phyloP scores from a whole-genome alignment of 2,888 invertebrate species.

The Tachina lurida region DNA sequence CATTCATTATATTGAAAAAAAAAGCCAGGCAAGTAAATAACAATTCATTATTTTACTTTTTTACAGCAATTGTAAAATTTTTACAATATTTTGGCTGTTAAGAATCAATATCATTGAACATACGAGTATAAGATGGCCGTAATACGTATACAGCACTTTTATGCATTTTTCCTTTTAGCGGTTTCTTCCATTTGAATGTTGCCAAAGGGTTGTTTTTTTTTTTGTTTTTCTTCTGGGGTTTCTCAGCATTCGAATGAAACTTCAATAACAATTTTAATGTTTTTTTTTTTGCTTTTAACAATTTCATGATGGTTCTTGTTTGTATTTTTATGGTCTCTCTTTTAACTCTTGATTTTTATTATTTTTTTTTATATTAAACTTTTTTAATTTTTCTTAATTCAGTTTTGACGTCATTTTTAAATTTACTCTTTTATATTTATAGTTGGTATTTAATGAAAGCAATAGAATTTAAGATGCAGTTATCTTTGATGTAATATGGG shows the following conservation, averaged over 20 bases:
- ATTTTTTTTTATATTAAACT: conserved; percentile 2
- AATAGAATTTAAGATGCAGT: neutral
- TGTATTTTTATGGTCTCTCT: conserved; percentile 2
- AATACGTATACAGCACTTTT: conserved; percentile 22
- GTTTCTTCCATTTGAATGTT: conserved; percentile 12
- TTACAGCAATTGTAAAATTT: conserved; percentile 53
- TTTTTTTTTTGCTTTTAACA: conserved; percentile 26
- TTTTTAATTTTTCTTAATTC: conserved; percentile 25
- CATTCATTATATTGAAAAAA: conserved; percentile 13
- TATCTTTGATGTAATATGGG: neutral
- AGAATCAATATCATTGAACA: conserved; percentile 65
- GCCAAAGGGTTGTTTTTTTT: neutral
- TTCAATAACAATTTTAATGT: conserved; percentile 40
- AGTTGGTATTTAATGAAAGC: neutral
- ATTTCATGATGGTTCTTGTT: neutral
- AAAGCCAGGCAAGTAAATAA: neutral
- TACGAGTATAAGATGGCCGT: conserved; percentile 34
- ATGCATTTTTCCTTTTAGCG: conserved; percentile 37
- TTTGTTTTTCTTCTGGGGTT: neutral
- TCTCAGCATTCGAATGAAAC: neutral
- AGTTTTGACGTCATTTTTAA: conserved; percentile 29
- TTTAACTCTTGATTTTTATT: conserved; percentile 31
- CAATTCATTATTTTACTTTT: conserved; percentile 33
- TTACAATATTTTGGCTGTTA: conserved; percentile 52
- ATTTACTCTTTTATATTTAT: neutral